Evolutionary conservation across 2,113 vertebrate genomes (phyloP), one percentile per base, ranked within the genome.

Genomic region (Lagopus muta): DNA sequence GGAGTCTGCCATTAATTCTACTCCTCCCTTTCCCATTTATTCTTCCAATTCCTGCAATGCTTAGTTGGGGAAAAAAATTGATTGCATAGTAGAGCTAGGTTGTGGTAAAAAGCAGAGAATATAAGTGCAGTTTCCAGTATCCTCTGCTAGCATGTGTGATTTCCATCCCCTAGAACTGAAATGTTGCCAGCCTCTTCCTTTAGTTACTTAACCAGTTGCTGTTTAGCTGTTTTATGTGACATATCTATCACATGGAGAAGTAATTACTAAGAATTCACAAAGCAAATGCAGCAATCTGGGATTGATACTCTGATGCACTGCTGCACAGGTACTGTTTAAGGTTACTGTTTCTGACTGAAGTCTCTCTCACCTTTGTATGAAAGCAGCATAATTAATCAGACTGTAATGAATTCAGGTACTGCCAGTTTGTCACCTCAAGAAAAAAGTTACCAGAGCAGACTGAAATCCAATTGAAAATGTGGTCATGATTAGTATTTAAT

Each of bases 381-480:
- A 96, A 94, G 77, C 90, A 92, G 93, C 92, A 91, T 96, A 97
- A 97, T 97, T 97, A 97, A 97, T 96, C 93, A 95, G 92, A 80
- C 83, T 91, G 81, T 96, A 97, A 97, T 95, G 93, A 96, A 96
- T 97, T 97, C 97, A 95, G 91, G 88, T 91, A 71, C 87, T 94
- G 86, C 73, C 8, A 25, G 94, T 95, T 89, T 88, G 88, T 97
- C 95, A 97, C 96, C 93, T 95, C 45, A 36, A 97, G 86, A 97
- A 80, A 88, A 7, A 91, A 96, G n/a, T 82, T 82, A 65, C 70
- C 57, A 85, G 82, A 92, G 67, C 88, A 72, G 55, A n/a, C 60
- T 95, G 73, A 94, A 96, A 97, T 94, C 89, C 87, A 86, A 5
- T 66, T 91, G 79, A 55, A 92, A 97, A 83, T 71, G 82, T 14